phyloP scores from a whole-genome alignment of 2,113 vertebrate species.

The Tragelaphus scriptus region DNA sequence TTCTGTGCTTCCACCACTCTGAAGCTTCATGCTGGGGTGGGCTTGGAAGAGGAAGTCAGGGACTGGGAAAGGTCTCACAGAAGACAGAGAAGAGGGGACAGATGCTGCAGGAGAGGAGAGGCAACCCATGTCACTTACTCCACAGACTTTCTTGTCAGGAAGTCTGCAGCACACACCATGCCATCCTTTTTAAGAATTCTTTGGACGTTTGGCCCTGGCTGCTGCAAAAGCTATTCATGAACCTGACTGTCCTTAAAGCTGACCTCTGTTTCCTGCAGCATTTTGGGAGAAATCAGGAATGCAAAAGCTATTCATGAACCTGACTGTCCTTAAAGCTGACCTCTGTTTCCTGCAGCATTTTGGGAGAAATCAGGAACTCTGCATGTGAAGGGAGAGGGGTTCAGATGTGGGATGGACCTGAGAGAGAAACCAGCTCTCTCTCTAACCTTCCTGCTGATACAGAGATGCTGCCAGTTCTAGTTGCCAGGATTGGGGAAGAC shows the following conservation, averaged over 20 bases:
- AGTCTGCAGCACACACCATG: background rate
- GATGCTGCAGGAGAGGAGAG: background rate
- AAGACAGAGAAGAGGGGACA: background rate
- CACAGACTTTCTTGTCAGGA: background rate
- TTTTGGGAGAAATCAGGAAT: background rate
- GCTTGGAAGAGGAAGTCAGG: background rate
- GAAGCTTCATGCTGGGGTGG: background rate
- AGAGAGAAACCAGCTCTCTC: no score
- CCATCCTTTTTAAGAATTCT: background rate
- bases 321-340: background rate
- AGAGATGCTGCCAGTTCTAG: background rate
- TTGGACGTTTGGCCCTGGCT: accelerated
- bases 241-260: accelerated
- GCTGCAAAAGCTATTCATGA: background rate
- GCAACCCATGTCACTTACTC: background rate
- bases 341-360: background rate
- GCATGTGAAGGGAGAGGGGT: background rate
- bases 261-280: background rate
- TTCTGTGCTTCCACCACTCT: background rate
- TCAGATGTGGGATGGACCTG: background rate
- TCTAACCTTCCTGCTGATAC: background rate
- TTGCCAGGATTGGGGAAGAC: background rate
- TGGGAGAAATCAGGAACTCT: background rate
- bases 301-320: accelerated
- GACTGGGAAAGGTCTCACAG: background rate